These are phyloP conservation scores for Osmerus mordax DNA, from an alignment of 2,113 vertebrate genomes.

Conservation along the genomic window DNA sequence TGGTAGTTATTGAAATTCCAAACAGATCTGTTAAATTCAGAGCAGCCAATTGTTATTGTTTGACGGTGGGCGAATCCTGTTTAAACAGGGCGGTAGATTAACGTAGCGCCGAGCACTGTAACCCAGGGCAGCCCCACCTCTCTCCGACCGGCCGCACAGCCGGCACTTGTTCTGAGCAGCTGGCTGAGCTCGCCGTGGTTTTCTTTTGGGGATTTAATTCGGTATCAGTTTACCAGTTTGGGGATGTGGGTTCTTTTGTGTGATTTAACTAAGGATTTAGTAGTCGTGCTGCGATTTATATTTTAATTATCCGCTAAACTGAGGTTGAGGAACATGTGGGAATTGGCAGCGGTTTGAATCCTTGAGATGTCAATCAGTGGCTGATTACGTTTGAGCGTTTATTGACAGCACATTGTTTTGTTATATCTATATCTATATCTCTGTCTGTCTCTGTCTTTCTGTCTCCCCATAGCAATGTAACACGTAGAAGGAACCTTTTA, in stretches of 20 bases:
- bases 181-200: conserved; percentile 27
- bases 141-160: conserved; percentile 2
- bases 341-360: conserved; percentile 3
- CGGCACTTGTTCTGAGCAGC: conserved; percentile 30
- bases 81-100: conserved; percentile 18
- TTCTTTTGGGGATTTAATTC: conserved; percentile 28
- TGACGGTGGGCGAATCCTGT: conserved; percentile 25
- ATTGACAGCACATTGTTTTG: background rate
- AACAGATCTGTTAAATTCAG: conserved; percentile 6
- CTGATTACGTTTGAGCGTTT: background rate
- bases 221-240: conserved; percentile 36
- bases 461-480: background rate
- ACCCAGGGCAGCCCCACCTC: background rate
- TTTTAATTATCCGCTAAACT: conserved; percentile 44
- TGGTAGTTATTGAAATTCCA: conserved; percentile 16
- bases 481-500: background rate
- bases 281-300: conserved; percentile 18
- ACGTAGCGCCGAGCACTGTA: conserved; percentile 11
- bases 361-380: conserved; percentile 14
- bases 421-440: background rate
- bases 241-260: conserved; percentile 18
- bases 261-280: conserved; percentile 26
- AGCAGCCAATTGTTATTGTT: conserved; percentile 17
- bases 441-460: background rate
- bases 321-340: conserved; percentile 22